Conservation (phyloP, 2,888 invertebrate genomes). For the Spodoptera picta region DNA sequence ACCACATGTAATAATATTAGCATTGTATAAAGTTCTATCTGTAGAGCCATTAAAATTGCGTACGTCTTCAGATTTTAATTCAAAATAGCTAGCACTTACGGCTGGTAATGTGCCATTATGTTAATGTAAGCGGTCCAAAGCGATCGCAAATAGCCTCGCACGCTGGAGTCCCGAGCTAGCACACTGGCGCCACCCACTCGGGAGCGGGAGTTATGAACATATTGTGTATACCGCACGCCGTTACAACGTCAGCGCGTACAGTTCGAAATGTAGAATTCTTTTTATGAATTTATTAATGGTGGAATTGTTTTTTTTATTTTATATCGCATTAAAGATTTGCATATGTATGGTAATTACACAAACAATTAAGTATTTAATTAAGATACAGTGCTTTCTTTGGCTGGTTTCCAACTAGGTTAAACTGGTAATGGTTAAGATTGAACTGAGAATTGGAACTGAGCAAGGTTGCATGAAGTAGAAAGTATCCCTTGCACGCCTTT, state of each 20-base stretch:
- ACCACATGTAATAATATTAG: constrained; percentile 14
- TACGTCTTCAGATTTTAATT: constrained; percentile 33
- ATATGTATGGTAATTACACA: no score
- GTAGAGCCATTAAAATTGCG: constrained; percentile 24
- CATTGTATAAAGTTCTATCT: constrained; percentile 1
- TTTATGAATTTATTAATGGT: background rate
- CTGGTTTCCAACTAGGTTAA: no score
- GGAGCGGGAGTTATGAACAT: constrained; percentile 33
- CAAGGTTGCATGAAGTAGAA: no score
- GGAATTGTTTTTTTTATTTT: no score
- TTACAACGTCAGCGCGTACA: constrained; percentile 23
- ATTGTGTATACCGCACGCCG: constrained; percentile 31
- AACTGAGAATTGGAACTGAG: no score
- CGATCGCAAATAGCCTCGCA: constrained; percentile 49
- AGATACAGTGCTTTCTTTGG: no score
- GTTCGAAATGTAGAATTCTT: constrained; percentile 11
- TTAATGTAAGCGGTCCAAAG: constrained; percentile 59
- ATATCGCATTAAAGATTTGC: no score
- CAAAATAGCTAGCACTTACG: constrained; percentile 33
- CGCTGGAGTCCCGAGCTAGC: constrained; percentile 2
- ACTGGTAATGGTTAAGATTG: no score
- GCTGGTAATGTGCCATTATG: constrained; percentile 55
- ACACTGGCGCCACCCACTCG: no score
- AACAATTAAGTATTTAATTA: no score
- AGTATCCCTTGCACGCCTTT: no score